Evolutionary conservation across 2,113 vertebrate genomes (phyloP), one percentile per base, ranked within the genome.

Genomic region (Struthidea cinerea): DNA sequence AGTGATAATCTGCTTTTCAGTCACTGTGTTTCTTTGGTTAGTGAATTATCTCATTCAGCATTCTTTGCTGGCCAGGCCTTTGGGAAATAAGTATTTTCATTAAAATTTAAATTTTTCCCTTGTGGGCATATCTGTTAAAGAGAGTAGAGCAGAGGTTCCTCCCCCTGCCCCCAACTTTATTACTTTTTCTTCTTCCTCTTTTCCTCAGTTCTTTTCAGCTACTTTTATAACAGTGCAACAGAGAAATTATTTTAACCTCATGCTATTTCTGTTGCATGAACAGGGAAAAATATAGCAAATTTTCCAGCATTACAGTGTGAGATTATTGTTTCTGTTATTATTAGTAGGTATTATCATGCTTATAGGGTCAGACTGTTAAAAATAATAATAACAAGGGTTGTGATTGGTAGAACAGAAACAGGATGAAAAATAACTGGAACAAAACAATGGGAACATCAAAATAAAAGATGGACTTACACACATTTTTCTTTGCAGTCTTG

Each of bases 81-180:
- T 89, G 93, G 95, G 96, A 97, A 97, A 97, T 94, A 96, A 84
- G 46, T n/a, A 89, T 97, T 96, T 96, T 96, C 91, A 97, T 97
- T 89, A 97, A 98, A 97, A 97, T 97, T 98, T 97, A 90, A 94
- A 76, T 69, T 83, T 93, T 97, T 87, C 86, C 78, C 83, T 83
- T 76, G 93, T 83, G 75, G 87, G 30, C 39, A 63, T 93, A 96
- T 80, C 47, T 61, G 13, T 74, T 90, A 77, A 89, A 86, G 27
- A 86, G 23, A 47, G 42, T 74, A 84, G 33, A 86, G 24, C 13
- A 70, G 14, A 73, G 33, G 39, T 73, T 88, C 37, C 35, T 53
- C 15, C 27, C 16, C 4, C 9, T 5, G 1, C 20, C 27, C 4
- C 13, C 19, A 59, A 11, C 11, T 53, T 49, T 59, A 61, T 33